Base-by-base conservation (phyloP, 1,140 invertebrate species). In the Aethina tumida region DNA sequence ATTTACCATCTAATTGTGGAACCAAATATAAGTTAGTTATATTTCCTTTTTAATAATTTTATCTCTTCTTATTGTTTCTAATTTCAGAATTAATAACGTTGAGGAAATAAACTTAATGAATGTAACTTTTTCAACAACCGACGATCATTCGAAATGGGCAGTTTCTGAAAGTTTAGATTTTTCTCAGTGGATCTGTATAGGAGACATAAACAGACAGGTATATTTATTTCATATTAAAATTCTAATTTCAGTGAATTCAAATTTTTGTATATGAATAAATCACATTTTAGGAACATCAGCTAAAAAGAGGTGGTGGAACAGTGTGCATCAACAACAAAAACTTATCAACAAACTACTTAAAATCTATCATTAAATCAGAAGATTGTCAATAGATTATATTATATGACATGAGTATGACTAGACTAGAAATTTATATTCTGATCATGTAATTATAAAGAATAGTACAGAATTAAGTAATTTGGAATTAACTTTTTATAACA, bases 81-180 rank as follows among this genome's bases (percentile, higher is more conserved):
- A 28, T 67, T 71, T n/a, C 48, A 79, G 74, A 52, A 75, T 85
- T 0, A 65, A 72, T 13, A 86, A 87, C 54, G 68, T 89, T 13
- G 57, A 77, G 45, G 64, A 66, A 39, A 64, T 78, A 12, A 49
- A 62, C 0, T 55, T 63, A 6, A 62, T 67, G 1, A 62, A 72
- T 35, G 67, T 79, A 28, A 59, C 66, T 14, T 93, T 90, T 55
- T 71, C 70, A n/a, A 80, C 75, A 2, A 73, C 75, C 14, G 69
- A 73, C 26, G 91, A 96, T 64, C 93, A 96, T 63, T 87, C 89
- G 0, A 97, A 97, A 63, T 95, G 90, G 90, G 82, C 84, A 0
- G 75, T 93, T 2, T 70, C 81, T 0, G 60, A 60, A 2, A 64
- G 65, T 24, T 10, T 14, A 9, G 30, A 9, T 35, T 29, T 60